Base-by-base conservation (phyloP, 1,140 invertebrate genomes). In the Sitophilus oryzae region DNA sequence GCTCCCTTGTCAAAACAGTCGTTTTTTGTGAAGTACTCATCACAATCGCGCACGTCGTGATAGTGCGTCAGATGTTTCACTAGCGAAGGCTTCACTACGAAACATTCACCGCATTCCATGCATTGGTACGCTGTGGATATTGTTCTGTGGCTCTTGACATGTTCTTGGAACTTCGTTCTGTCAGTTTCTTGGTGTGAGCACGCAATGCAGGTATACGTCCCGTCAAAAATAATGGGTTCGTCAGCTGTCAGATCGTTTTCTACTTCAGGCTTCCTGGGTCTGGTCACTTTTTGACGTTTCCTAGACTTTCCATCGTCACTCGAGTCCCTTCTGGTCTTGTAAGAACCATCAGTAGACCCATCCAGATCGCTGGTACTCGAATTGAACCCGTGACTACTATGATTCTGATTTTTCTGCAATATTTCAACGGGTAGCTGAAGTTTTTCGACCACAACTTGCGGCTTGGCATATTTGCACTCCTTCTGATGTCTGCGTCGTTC, bases 51-150 rank as follows among this genome's bases (percentile, higher is more conserved):
- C 45, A 85, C 78, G 20, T 73, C 68, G 64, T 85, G 83, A 58
- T 75, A 76, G 30, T 81, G 74, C 52, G 78, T 70, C 6, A 85
- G 69, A 69, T 85, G 82, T 68, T 79, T 84, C 5, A 77, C 73
- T 47, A 85, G 74, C 37, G 81, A 81, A 5, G 78, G 77, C 52
- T 78, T 79, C 1, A 82, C 82, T 10, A 81, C 78, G 64, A 84
- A 84, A 66, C 81, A 82, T 54, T 81, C 75, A 1, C 81, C 82
- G 62, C 83, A 85, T 64, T 85, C 83, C 64, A 83, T 69, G 62
- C 83, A 85, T 48, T 83, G 75, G 61, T 80, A 82, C 37, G 78
- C 74, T 47, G 75, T 79, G 19, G 73, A 77, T 10, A 77, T 73
- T 48, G 80, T 74, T 58, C 78, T 77, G 66, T 78, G 78, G 1